A percentile compares a stretch with the other conserved stretches of the same genome.
phyloP scores from a whole-genome alignment of 2,888 invertebrate genomes.

The Kryphioiulus occultus region DNA sequence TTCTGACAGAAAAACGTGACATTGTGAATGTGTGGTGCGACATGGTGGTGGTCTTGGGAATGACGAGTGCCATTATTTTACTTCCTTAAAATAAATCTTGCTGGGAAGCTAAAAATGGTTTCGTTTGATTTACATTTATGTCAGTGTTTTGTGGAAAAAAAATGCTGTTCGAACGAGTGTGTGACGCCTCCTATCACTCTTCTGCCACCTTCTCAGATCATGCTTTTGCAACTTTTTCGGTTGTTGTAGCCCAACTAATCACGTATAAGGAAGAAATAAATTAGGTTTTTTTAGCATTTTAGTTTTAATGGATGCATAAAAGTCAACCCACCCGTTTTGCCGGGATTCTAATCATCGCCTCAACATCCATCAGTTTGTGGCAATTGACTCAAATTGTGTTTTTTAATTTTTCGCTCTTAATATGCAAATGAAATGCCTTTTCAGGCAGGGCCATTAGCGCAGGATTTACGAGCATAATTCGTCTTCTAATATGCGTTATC shows the following conservation, averaged over 20 bases:
- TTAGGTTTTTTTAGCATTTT: not conserved
- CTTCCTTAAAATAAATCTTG: not conserved
- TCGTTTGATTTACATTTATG: not conserved
- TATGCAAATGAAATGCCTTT: not conserved
- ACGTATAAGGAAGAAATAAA: not conserved
- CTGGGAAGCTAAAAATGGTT: not conserved
- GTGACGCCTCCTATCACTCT: not conserved
- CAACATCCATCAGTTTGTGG: not conserved
- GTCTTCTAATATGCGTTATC: not conserved
- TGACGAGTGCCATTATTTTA: not conserved
- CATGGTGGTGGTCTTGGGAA: not conserved
- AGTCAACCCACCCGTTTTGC: not conserved
- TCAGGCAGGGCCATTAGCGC: not conserved
- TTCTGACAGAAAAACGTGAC: too few species aligned
- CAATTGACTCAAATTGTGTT: not conserved
- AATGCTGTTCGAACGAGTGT: not conserved
- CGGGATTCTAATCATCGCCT: not conserved
- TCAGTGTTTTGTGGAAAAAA: not conserved
- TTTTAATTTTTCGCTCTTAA: not conserved
- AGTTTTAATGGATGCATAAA: not conserved
- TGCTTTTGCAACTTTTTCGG: not conserved
- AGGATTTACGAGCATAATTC: constrained; percentile 4
- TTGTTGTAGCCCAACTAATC: not conserved
- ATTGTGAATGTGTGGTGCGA: not conserved
- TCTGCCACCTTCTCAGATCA: not conserved